Evolutionary conservation across 2,113 vertebrate species (phyloP).

Genomic region (Bubo blakistoni): DNA sequence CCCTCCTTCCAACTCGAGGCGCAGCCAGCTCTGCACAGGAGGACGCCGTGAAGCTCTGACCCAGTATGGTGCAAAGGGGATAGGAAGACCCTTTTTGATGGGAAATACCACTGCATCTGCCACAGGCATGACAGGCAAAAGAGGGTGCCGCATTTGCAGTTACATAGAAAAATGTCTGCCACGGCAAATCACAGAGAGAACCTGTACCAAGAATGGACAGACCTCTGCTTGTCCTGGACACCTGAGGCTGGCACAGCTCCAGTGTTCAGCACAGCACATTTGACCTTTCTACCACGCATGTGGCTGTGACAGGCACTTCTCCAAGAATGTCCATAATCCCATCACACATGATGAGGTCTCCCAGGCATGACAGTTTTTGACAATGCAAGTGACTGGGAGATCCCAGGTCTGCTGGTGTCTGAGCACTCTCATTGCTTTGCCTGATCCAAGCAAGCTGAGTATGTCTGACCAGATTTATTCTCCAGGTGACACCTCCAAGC

Average conservation of each 20-base stretch:
- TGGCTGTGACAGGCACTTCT: background rate
- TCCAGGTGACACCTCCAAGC: background rate
- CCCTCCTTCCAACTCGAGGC: rapidly evolving
- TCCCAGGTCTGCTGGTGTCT: background rate
- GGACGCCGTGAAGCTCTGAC: rapidly evolving
- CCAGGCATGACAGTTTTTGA: background rate
- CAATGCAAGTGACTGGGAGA: background rate
- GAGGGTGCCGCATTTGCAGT: background rate
- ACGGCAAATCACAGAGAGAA: background rate
- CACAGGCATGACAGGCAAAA: background rate
- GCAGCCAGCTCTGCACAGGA: background rate
- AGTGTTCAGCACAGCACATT: rapidly evolving
- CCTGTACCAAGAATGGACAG: background rate
- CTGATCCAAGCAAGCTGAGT: background rate
- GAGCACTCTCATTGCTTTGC: background rate
- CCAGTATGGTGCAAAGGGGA: no score
- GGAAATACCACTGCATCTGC: background rate
- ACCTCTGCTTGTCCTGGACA: background rate
- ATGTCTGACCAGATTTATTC: background rate
- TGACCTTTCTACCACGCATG: rapidly evolving
- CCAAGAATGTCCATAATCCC: background rate
- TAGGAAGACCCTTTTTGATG: background rate
- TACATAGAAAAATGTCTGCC: background rate
- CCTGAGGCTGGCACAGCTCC: background rate
- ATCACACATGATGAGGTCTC: background rate